Evolutionary conservation across 2,113 vertebrate species (phyloP), one percentile per base, ranked within the genome.

Genomic region (Toxotes jaculatrix): DNA sequence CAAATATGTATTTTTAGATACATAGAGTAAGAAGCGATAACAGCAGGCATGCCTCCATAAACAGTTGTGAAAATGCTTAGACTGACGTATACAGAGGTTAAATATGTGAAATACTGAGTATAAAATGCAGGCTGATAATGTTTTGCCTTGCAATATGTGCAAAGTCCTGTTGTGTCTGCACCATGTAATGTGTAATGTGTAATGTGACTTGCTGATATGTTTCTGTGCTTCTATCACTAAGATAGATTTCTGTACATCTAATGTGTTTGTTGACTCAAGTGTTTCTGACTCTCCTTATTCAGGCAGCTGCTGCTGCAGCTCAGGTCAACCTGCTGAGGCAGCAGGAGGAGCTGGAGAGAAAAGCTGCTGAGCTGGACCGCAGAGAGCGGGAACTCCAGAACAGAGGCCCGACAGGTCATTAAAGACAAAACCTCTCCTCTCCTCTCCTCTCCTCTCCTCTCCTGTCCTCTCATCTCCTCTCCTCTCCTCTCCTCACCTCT

Each of bases 321-420:
- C 98, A 99, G 91, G 95, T 95, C 4, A 96, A 95, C 75, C 96
- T 99, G 55, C 96, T 97, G 59, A 96, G 94, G 87, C 97, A 98
- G 93, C 98, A 99, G 94, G 98, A 98, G 34, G 98, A 99, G 73
- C 89, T 99, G 84, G 98, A 99, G 93, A 96, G 95, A 75, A 99
- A 99, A 84, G 98, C 98, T 8, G 97, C 98, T 0, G 97, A 99
- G 84, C 87, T 99, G 82, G 98, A 99, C 43, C 96, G 98, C 91
- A 97, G 97, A 91, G 98, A 99, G 84, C 96, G 95, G 51, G 98
- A 97, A 74, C 77, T 98, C 40, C 96, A 97, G 93, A 97, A 79
- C 79, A 91, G 93, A 82, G 87, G 75, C 34, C 3, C 87, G 5
- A 64, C 90, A 91, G 94, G 95, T 95, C 74, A 77, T 74, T 90